Conservation (phyloP, 1,140 invertebrate genomes). For the Papilio polyxenes region DNA sequence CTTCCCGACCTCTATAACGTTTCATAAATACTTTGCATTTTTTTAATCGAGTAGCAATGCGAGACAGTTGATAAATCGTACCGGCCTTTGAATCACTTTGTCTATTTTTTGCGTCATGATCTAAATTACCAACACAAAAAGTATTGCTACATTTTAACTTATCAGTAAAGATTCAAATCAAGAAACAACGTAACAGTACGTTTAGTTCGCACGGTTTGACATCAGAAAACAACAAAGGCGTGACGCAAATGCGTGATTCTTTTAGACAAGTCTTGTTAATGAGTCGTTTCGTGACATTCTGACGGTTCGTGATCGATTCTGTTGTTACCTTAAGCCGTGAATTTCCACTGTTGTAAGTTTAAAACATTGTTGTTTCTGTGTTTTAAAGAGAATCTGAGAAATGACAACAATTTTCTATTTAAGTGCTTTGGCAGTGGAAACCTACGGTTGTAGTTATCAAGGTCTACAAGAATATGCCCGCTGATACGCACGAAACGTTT, state of each 20-base stretch:
- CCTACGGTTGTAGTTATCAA: background rate
- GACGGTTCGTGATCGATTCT: slow-evolving; percentile 48
- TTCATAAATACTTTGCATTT: too few species aligned
- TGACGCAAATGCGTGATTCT: slow-evolving; percentile 44
- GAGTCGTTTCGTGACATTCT: slow-evolving; percentile 35
- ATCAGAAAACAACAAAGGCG: slow-evolving; percentile 42
- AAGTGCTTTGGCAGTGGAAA: background rate
- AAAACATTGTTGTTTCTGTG: background rate
- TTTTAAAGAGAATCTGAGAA: background rate
- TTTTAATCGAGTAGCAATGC: too few species aligned
- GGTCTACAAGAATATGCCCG: slow-evolving; percentile 18
- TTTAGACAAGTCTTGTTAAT: slow-evolving; percentile 43
- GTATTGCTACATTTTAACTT: slow-evolving; percentile 15
- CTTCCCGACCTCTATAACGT: too few species aligned
- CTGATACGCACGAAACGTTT: background rate
- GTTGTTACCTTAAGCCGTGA: slow-evolving; percentile 20
- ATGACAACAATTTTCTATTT: background rate
- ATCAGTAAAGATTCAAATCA: slow-evolving; percentile 22
- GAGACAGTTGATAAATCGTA: too few species aligned
- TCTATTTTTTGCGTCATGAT: background rate
- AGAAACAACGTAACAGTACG: slow-evolving; percentile 35
- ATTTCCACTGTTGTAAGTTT: background rate
- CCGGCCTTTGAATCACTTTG: background rate
- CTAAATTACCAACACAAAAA: background rate
- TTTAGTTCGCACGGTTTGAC: slow-evolving; percentile 43